Base-by-base conservation (phyloP, 1,140 invertebrate genomes). In the Drosophila kurseongensis region DNA sequence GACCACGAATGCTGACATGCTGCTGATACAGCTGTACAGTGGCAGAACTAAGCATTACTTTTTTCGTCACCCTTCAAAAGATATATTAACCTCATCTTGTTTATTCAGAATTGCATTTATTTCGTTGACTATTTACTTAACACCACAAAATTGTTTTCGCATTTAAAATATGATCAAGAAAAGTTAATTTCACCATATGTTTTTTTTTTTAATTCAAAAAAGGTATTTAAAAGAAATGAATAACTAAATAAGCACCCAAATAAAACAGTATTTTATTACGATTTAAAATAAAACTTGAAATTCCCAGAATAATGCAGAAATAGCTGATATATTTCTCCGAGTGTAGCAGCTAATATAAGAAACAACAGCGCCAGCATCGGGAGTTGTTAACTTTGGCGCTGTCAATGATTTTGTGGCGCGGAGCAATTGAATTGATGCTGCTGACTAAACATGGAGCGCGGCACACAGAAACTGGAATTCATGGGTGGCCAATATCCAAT, bases 351-450 rank as follows among this genome's bases (percentile, higher is more conserved):
- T 51, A 52, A 41, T 66, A 63, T 35, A 12, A 54, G 13, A 41
- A 66, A 50, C 71, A 57, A 47, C 14, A 51, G 36, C 44, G 57
- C 27, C 56, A n/a, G 68, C 82, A 76, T 77, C 57, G 56, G 52
- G 41, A 52, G 77, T 80, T 85, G 77, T 69, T 68, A 76, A 58
- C 59, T 69, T 72, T 76, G 72, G 42, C 71, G 75, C 81, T 88
- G 83, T 88, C 84, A 89, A 89, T 88, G 84, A 78, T 77, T 88
- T 80, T 86, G 83, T 79, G 75, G 78, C 83, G 66, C 75, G 56
- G n/a, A 69, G 83, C 83, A 86, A 88, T 88, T 88, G 75, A 86
- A 82, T 77, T 76, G 82, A 71, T 58, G 82, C 63, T 69, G 78
- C 58, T 68, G 63, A 75, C 69, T 74, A 66, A 86, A 77, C 83